Evolutionary conservation across 2,888 invertebrate species (phyloP), one percentile per base, ranked within the genome.

Genomic region (Harpagoxenus sublaevis): DNA sequence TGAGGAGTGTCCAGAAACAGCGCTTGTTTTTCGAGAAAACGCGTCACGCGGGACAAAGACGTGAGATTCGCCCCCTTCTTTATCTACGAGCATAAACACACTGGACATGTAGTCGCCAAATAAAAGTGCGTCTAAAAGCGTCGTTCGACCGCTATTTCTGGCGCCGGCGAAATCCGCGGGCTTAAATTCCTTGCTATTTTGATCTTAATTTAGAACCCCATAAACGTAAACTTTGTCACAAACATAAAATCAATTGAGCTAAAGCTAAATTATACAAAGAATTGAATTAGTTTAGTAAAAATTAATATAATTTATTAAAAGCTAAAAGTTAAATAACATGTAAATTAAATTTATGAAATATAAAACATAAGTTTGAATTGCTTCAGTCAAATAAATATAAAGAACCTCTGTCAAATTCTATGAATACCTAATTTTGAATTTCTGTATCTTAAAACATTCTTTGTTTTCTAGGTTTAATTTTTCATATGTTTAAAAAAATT

Each of bases 31-130:
- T 73, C 35, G 39, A 81, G 73, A 81, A 81, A 81, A 60, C 48
- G 70, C 62, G 1, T 15, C 23, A 23, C 23, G 39, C 57, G 12
- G 35, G 60, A 81, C 73, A 39, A 60, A 81, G 73, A 48, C 35
- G n/a, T 15, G 53, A 55, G 53, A 55, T 12, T 78, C 39, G 23
- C 35, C 57, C 28, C 12, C 28, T 87, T 62, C 79, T 81, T 87
- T 88, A 86, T 86, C 84, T 82, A 65, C 48, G 53, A n/a, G 51
- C 63, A 84, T 87, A 86, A 86, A 88, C 65, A 62, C 53, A 35
- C 42, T 42, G 86, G 65, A 87, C 71, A 73, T 42, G 65, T 35
- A n/a, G 63, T 31, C 55, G 31, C 31, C 73, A 71, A 62, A 75
- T 77, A 75, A 85, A 79, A 79, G 12, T 45, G 28, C 23, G 18